Evolutionary conservation across 2,797 vertebrate genomes (phyloP).

Genomic region (Odontamblyopus rebecca): DNA sequence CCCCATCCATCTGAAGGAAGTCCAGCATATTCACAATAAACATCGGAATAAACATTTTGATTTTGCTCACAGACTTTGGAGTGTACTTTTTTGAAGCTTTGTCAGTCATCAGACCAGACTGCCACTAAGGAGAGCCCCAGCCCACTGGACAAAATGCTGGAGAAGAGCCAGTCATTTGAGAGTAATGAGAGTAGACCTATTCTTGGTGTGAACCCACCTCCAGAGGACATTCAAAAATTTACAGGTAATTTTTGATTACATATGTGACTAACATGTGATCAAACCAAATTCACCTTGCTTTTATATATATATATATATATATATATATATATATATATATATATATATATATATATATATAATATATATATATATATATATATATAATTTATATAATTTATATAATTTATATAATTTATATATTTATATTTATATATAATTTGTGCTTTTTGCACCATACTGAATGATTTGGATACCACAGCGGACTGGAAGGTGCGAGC

Average conservation of each 20-base stretch:
- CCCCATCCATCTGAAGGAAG: neutral
- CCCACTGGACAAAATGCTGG: slow-evolving; percentile 37
- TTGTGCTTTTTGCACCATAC: neutral
- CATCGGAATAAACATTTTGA: neutral
- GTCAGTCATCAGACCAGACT: slow-evolving; percentile 72
- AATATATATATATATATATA: too few species aligned
- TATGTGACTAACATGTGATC: neutral
- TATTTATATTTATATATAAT: too few species aligned
- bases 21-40: neutral
- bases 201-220: slow-evolving; percentile 31
- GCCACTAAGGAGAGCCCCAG: slow-evolving; percentile 38
- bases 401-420: too few species aligned
- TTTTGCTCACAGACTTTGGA: slow-evolving; percentile 73
- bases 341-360: too few species aligned
- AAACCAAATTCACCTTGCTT: neutral
- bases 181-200: slow-evolving; percentile 72
- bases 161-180: slow-evolving; percentile 68
- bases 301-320: too few species aligned
- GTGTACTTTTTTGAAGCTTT: slow-evolving; percentile 80
- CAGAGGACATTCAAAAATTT: slow-evolving; percentile 56
- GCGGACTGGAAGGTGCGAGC: slow-evolving; percentile 77
- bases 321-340: too few species aligned
- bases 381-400: too few species aligned
- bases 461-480: slow-evolving; percentile 35
- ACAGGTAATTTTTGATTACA: slow-evolving; percentile 50